Evolutionary conservation across 23 tunicate genomes (phyloP), one percentile per base, ranked within the genome.

Genomic region (Trididemnum miniatum): DNA sequence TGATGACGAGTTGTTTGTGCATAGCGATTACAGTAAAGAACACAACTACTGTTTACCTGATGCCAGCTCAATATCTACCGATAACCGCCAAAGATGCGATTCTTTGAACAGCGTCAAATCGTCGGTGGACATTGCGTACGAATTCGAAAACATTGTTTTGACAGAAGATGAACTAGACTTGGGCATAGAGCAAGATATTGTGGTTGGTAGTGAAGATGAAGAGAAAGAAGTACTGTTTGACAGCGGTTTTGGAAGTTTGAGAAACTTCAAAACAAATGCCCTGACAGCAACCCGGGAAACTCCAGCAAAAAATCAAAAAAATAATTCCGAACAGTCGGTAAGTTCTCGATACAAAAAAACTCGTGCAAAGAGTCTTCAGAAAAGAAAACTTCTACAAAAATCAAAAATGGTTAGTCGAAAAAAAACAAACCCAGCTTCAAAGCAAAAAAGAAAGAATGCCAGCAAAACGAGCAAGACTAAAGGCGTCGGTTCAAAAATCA

Each of bases 41-140:
- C 97, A 92, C 51, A 31, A 57, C 72, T 92, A 92, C 92, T 57
- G 86, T 72, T 59, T 44, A 4, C 30, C 32, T n/a, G 72, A 59
- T 0, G 24, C 77, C 27, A 65, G 62, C 34, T 3, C 26, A 15
- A 35, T 34, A 31, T 32, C 31, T 59, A 31, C 22, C 12, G 9
- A 27, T 7, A 27, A 71, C 3, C 26, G 18, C 9, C 5, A 51
- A 12, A 75, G 97, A 50, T 78, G 88, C 65, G 51, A 34, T 29
- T 57, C 97, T 33, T 90, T 92, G 31, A 83, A 83, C 30, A 92
- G 92, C 65, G 92, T 78, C 22, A 87, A 87, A 59, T 92, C 97
- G 0, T 92, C 92, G 31, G 92, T 92, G 26, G 97, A 92, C 76
- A 92, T 88, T 1, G 97, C 97, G 72, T 92, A 92, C 78, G 92